Evolutionary conservation across 2,888 invertebrate species (phyloP).

Genomic region (Myopa testacea): DNA sequence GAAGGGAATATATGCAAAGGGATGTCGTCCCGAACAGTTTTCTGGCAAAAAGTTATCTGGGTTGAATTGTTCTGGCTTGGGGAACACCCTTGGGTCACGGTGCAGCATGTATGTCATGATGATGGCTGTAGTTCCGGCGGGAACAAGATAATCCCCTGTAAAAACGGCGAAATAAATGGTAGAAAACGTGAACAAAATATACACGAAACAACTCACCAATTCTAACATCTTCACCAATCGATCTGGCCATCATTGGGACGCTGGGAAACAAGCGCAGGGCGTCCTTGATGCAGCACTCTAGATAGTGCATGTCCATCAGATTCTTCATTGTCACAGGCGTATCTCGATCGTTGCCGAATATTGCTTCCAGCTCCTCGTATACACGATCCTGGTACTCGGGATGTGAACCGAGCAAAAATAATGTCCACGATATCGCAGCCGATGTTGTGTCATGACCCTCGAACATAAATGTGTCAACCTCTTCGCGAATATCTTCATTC

Average conservation of each 20-base stretch:
- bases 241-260: slow-evolving; percentile 75
- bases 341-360: slow-evolving; percentile 68
- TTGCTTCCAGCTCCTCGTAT: slow-evolving; percentile 69
- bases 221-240: slow-evolving; percentile 71
- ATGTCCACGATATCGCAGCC: slow-evolving; percentile 68
- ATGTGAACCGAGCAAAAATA: slow-evolving; percentile 65
- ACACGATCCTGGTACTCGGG: slow-evolving; percentile 68
- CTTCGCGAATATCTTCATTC: slow-evolving; percentile 71
- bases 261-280: slow-evolving; percentile 76
- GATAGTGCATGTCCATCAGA: slow-evolving; percentile 75
- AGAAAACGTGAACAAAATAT: neutral
- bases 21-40: slow-evolving; percentile 72
- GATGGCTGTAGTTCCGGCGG: slow-evolving; percentile 71
- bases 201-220: slow-evolving; percentile 69
- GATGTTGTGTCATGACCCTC: slow-evolving; percentile 71
- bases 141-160: slow-evolving; percentile 62
- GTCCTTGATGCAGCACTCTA: slow-evolving; percentile 79
- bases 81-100: slow-evolving; percentile 74
- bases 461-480: slow-evolving; percentile 77
- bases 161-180: neutral
- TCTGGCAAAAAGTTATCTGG: slow-evolving; percentile 80
- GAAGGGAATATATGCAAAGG: slow-evolving; percentile 77
- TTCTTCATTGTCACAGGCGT: slow-evolving; percentile 71
- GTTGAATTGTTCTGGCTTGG: slow-evolving; percentile 76
- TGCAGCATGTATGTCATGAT: slow-evolving; percentile 77